Base-by-base conservation (phyloP, 2,113 vertebrate genomes). In the Chaetodon trifascialis region DNA sequence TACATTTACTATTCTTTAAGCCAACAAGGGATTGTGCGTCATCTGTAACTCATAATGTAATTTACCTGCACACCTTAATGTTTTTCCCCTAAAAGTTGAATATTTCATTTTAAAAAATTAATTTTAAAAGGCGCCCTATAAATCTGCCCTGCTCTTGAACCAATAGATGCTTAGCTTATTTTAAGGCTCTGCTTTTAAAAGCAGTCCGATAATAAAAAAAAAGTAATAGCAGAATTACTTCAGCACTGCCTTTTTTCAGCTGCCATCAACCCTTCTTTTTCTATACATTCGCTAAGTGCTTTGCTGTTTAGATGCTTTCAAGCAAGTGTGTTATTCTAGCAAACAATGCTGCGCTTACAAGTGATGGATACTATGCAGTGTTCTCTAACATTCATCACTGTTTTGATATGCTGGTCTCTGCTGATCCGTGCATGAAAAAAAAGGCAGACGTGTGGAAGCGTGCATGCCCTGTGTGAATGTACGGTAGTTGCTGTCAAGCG, bases 201-300 rank as follows among this genome's bases (percentile, higher is more conserved):
- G 73, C 3, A 1, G 47, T 51, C 78, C 83, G 80, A 86, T 83
- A n/a, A n/a, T n/a, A n/a, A n/a, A n/a, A n/a, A n/a, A n/a, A n/a
- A n/a, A n/a, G 76, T 77, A 83, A 84, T 58, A 49, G 76, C 72
- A 21, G 69, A 84, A 58, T 84, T 68, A 71, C 82, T 62, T 76
- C 40, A 70, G 55, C 14, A 16, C 38, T 78, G 75, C n/a, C 2
- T 70, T 85, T 83, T 65, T 51, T 15, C 30, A 63, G 36, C 47
- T 6, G 5, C 62, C 11, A 75, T 46, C 67, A 46, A 66, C 73
- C 25, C 17, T 80, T 30, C 44, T 62, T 73, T 68, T 60, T 64
- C 51, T 73, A 60, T 76, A 77, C 82, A 74, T 73, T 67, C 51
- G n/a, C 2, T 54, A 5, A 79, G 81, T 69, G 42, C 49, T 46